Evolutionary conservation across 2,888 invertebrate genomes (phyloP), one percentile per base, ranked within the genome.

Genomic region (Caenorhabditis sp.): DNA sequence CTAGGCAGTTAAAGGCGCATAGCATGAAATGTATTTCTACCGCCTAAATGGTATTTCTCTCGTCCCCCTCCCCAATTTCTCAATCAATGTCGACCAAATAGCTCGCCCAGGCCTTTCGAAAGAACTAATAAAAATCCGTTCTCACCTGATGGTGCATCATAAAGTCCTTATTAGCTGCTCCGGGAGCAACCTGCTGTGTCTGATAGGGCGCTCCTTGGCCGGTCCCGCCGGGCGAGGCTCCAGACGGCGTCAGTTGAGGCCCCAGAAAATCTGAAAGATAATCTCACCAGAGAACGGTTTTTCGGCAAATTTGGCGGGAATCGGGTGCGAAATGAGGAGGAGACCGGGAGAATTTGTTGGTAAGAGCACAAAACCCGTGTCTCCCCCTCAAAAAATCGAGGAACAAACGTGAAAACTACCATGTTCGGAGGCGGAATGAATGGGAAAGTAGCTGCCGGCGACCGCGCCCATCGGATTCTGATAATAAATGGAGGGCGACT

Each of bases 201-300:
- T 66, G 66, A 39, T 48, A 66, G 2, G 68, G 58, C 7, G 68
- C 50, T 24, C 58, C 43, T 13, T 27, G 20, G 9, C 45, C 45
- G 20, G 24, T 15, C 15, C 20, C 24, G 7, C 26, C 43, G 4
- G 30, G 17, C 11, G 66, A 8, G 27, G 43, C 32, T 39, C 35
- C 68, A 8, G 50, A 1, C 17, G 68, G 32, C 24, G 58, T 52
- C n/a, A 53, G 53, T 45, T 68, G 68, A 26, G 68, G 68, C 1
- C 68, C 68, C 27, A 68, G 68, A 17, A 68, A 68, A 26, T 68
- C 68, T 68, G 68, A 20, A 68, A 68, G 68, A 52, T 59, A 68
- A 68, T 68, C 68, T 68, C 68, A 50, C 68, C 58, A 35, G 35
- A 35, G 35, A 50, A 48, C 58, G 50, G 43, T 68, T 68, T 30